Evolutionary conservation across 1,140 invertebrate species (phyloP).

Genomic region (Dolichoris vasculosae): DNA sequence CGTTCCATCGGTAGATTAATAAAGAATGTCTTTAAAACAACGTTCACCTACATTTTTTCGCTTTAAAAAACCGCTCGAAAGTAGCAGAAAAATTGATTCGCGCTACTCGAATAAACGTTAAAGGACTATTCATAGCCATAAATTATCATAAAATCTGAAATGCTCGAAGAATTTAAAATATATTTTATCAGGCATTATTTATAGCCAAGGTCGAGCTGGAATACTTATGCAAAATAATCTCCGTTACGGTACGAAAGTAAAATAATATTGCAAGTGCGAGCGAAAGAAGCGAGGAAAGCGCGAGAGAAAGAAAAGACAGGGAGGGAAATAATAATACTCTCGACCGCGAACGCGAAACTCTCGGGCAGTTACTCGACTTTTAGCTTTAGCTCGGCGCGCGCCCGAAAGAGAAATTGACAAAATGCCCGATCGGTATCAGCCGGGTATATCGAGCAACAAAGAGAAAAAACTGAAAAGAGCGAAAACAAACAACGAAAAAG

Average conservation of each 20-base stretch:
- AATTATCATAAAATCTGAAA: constrained; percentile 15
- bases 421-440: neutral
- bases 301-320: neutral
- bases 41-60: no score
- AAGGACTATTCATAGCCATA: constrained; percentile 8
- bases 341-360: neutral
- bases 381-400: neutral
- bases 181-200: neutral
- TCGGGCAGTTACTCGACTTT: neutral
- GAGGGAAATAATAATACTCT: neutral
- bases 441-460: no score
- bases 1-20: neutral
- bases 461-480: no score
- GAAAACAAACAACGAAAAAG: no score
- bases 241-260: neutral
- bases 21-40: neutral
- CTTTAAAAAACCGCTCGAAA: no score
- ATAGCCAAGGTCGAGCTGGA: constrained; percentile 4
- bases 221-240: constrained; percentile 23
- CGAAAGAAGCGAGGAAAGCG: no score
- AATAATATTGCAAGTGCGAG: neutral
- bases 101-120: neutral
- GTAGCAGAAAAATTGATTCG: neutral
- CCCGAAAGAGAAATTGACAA: constrained; percentile 41
- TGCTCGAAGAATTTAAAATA: neutral